Percentiles rank a stretch among this genome's conserved stretches.
phyloP scores from a whole-genome alignment of 1,140 invertebrate genomes.

The Leptinotarsa defecta region DNA sequence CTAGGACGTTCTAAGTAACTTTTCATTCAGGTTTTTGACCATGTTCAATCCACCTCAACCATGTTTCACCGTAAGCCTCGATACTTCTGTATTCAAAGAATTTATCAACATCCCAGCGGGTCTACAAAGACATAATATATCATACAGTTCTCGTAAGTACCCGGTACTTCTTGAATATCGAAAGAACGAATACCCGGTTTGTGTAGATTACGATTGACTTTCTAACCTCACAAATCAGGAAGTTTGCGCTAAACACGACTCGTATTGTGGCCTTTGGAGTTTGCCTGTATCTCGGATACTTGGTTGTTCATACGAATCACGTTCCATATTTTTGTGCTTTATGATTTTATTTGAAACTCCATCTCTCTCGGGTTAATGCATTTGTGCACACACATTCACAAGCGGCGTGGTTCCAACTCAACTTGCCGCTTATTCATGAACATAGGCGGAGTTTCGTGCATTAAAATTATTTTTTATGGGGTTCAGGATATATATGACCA shows the following conservation, averaged over 20 bases:
- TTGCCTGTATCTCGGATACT: background rate
- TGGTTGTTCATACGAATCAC: background rate
- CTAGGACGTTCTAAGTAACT: too few relatives aligned
- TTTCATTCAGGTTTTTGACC: too few relatives aligned
- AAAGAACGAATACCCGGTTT: background rate
- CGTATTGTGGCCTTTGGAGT: background rate
- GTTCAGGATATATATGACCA: too few relatives aligned
- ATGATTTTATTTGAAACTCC: background rate
- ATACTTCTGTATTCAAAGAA: too few relatives aligned
- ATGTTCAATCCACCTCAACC: too few relatives aligned
- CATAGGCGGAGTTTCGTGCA: background rate
- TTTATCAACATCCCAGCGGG: too few relatives aligned
- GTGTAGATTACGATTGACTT: slow-evolving; percentile 3
- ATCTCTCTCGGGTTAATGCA: background rate
- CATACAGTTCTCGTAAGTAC: background rate
- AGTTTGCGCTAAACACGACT: slow-evolving; percentile 5
- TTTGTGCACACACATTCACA: background rate
- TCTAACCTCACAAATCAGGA: background rate
- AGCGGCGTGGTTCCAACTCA: background rate
- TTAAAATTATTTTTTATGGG: background rate
- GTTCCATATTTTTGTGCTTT: slow-evolving; percentile 4
- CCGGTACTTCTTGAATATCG: background rate
- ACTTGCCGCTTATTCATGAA: background rate
- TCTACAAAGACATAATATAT: background rate
- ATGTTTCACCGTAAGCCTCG: too few relatives aligned